A percentile compares a stretch with the other conserved stretches of the same genome.
Evolutionary conservation across 2,797 vertebrate genomes (phyloP).

Genomic region (Microhierax caerulescens): DNA sequence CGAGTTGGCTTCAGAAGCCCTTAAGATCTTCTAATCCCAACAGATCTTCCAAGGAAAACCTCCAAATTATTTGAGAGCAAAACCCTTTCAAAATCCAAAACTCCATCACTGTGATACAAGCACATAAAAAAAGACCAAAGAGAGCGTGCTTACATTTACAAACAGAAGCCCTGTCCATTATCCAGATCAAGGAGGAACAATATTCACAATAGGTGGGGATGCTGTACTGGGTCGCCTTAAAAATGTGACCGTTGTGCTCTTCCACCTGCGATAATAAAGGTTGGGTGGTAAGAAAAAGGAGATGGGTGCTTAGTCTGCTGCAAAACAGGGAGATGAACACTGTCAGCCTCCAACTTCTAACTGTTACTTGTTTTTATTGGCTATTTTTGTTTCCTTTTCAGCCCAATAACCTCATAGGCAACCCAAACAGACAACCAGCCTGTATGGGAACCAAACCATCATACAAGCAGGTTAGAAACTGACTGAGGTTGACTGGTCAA

Average conservation of each 20-base stretch:
- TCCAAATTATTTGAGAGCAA: not conserved
- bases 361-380: not conserved
- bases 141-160: constrained; percentile 88
- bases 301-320: not conserved
- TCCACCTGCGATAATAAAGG: constrained; percentile 84
- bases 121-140: not conserved
- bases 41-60: not conserved
- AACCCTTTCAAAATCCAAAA: not conserved
- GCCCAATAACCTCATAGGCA: not conserved
- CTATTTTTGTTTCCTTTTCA: not conserved
- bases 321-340: not conserved
- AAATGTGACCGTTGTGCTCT: constrained; percentile 96
- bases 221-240: constrained; percentile 97
- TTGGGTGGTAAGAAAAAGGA: constrained; percentile 1
- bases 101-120: not conserved
- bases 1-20: not conserved
- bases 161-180: constrained; percentile 98
- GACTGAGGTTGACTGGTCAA: not conserved
- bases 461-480: not conserved
- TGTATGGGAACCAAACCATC: accelerated
- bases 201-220: constrained; percentile 98
- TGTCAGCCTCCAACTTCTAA: not conserved
- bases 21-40: not conserved
- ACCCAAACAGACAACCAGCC: not conserved
- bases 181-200: constrained; percentile 99